phyloP scores from a whole-genome alignment of 2,113 vertebrate species.

The Nyctibius bracteatus region DNA sequence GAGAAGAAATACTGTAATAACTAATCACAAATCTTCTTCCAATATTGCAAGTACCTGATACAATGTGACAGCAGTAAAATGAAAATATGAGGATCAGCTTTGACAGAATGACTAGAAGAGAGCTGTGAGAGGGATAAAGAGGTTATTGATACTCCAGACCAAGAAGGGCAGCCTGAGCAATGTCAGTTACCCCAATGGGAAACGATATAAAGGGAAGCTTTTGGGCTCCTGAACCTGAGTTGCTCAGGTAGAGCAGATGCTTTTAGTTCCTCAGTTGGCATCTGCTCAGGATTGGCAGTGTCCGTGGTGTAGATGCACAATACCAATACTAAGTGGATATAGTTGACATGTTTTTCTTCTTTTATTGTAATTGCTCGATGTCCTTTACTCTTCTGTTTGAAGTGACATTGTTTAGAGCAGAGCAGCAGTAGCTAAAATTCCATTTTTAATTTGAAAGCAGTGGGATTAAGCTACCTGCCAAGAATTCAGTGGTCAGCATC shows the following conservation, averaged over 20 bases:
- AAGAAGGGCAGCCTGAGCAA: background rate
- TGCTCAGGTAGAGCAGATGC: background rate
- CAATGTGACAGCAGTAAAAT: background rate
- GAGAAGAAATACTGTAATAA: background rate
- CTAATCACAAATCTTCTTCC: background rate
- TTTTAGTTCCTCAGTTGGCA: background rate
- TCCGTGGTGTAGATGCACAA: background rate
- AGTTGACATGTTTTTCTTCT: background rate
- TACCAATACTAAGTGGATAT: background rate
- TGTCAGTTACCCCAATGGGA: background rate
- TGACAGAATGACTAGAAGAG: background rate
- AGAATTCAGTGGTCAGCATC: background rate
- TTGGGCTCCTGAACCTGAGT: background rate
- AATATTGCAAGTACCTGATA: background rate
- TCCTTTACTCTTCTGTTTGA: background rate
- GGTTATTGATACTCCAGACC: background rate
- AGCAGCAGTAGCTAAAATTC: background rate
- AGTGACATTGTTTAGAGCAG: background rate
- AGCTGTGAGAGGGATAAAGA: background rate
- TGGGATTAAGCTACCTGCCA: slow-evolving; percentile 2
- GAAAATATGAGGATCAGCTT: background rate
- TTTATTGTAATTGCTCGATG: background rate
- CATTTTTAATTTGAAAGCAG: background rate
- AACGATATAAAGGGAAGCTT: background rate
- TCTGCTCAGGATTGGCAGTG: background rate